Evolutionary conservation across 2,888 invertebrate genomes (phyloP), one percentile per base, ranked within the genome.

Genomic region (Patella ulyssiponensis): DNA sequence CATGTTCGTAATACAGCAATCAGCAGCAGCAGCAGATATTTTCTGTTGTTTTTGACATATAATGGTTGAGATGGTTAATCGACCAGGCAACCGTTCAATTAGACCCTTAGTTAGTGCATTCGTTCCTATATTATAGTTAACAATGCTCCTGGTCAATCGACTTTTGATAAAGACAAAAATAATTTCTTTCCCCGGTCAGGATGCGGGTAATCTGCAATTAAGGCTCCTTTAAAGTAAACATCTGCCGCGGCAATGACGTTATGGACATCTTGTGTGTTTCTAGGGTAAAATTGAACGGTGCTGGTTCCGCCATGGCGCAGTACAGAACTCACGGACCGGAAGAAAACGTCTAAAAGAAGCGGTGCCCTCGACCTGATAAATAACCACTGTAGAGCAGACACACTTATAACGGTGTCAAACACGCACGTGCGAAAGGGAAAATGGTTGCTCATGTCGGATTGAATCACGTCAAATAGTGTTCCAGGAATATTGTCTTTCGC

Each of bases 351-450:
- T 69, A 83, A 54, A 53, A 54, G 69, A 64, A 77, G 72, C 4
- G 15, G 64, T 3, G 76, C 33, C 12, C 73, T 56, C 5, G 71
- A 53, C 11, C 74, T 74, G 52, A 71, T 77, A 72, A 80, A 81
- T 17, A 83, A 74, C 83, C 83, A 83, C 74, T 83, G 83, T 51
- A 83, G 71, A 44, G 81, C 79, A 69, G 83, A 83, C 69, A 82
- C 76, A 64, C 82, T 82, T 5, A 82, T 52, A 14, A 74, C 83
- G 14, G 69, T 44, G 69, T 81, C 82, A 82, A 83, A 82, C 69
- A 53, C 73, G 27, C 51, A 51, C 14, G 69, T 51, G 69, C 74
- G 80, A 71, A 83, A 82, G 3, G 81, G 82, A 72, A 83, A 73
- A 2, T 77, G 78, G 52, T 73, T 44, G 27, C 75, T 71, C 12